Base-by-base conservation (phyloP, 2,113 vertebrate species). In the Rhabdomys dilectus region DNA sequence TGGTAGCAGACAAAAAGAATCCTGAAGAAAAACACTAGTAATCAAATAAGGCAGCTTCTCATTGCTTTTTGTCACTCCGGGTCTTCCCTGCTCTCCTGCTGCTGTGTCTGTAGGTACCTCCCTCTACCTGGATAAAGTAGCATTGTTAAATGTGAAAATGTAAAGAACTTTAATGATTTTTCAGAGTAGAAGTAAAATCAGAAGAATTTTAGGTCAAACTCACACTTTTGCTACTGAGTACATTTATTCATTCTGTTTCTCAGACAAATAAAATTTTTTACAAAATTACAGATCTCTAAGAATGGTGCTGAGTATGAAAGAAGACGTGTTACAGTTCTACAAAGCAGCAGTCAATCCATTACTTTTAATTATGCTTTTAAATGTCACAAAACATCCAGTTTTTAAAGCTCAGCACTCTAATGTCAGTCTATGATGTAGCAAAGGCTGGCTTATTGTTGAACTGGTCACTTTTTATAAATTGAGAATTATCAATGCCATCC, bases 161-260 rank as follows among this genome's bases (percentile, higher is more conserved):
- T 58, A 53, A 91, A 8, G 48, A 91, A 39, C 60, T 45, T 21
- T 53, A 90, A 11, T 62, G 88, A 94, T 94, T 93, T 88, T 73
- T 91, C 68, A 62, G 21, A 73, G 4, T 7, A 31, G 19, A 51
- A 85, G 78, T 42, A 60, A 91, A 91, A 2, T 73, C 15, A 39
- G 3, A 75, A 12, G 17, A 51, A 51, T 91, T 75, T 95, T 60
- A 58, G 21, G 7, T 86, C 29, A 51, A 93, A 86, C 1, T 13
- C 73, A 56, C 31, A 12, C 39, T 96, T 56, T 88, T 51, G 87
- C 36, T 66, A 36, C 1, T 26, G 8, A 72, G 34, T 39, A 15
- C 1, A 42, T 24, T 68, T 78, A 77, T 70, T 26, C 42, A 76
- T 34, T 85, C 39, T 6, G 21, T 24, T 31, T 88, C 89, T 88